Conservation (phyloP, 30 jellyfish, hydroid and myxozoan genomes). For the Cassiopea andromeda region DNA sequence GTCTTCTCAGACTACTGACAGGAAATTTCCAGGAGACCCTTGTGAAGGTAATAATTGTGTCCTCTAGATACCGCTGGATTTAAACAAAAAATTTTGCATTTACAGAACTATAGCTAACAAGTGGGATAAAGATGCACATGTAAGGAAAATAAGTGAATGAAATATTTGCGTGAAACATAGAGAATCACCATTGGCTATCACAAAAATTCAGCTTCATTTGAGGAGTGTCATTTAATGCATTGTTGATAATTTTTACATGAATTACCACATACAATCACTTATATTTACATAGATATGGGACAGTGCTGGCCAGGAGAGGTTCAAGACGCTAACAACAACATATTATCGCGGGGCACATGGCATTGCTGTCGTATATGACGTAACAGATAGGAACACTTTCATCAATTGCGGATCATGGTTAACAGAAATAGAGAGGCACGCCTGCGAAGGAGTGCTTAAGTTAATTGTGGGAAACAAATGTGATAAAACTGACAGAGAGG, state of each 20-base stretch:
- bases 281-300: slow-evolving; percentile 76
- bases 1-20: too few species aligned
- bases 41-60: too few species aligned
- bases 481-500: slow-evolving; percentile 76
- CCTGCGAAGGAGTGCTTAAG: slow-evolving; percentile 80
- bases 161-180: too few species aligned
- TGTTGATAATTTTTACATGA: neutral
- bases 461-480: slow-evolving; percentile 81
- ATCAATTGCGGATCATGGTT: slow-evolving; percentile 84
- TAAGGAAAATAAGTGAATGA: too few species aligned
- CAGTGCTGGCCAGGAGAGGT: slow-evolving; percentile 91
- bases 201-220: too few species aligned
- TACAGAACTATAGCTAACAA: too few species aligned
- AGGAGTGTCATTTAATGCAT: too few species aligned
- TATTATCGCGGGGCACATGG: slow-evolving; percentile 94
- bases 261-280: neutral
- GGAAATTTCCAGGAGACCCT: too few species aligned
- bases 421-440: slow-evolving; percentile 80
- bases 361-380: slow-evolving; percentile 84
- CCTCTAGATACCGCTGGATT: too few species aligned
- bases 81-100: too few species aligned
- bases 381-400: slow-evolving; percentile 72
- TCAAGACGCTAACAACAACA: slow-evolving; percentile 86
- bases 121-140: too few species aligned
- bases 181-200: too few species aligned